These are phyloP conservation scores for Ormia ochracea DNA, from an alignment of 2,888 invertebrate genomes.

Conservation along the genomic window DNA sequence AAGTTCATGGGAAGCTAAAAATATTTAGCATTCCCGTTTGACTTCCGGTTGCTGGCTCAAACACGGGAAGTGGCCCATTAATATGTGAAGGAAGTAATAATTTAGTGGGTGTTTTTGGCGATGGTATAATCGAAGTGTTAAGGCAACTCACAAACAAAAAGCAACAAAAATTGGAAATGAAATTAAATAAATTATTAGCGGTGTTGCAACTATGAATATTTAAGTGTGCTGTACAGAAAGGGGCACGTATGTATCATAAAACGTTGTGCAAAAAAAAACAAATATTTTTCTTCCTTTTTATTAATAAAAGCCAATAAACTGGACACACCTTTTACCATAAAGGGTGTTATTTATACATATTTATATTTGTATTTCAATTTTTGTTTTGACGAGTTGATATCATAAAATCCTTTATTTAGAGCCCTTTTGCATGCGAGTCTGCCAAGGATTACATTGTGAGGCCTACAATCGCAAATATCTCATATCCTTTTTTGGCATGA, in stretches of 20 bases:
- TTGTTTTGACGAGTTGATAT: conserved; percentile 9
- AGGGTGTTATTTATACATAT: too few relatives aligned
- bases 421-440: conserved; percentile 23
- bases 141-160: conserved; percentile 36
- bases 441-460: conserved; percentile 40
- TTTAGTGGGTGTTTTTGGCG: conserved; percentile 58
- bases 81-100: conserved; percentile 35
- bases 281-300: not conserved
- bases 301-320: conserved; percentile 47
- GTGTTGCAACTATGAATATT: not conserved
- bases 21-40: conserved; percentile 37
- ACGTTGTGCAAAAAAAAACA: conserved; percentile 32
- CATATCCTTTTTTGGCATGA: conserved; percentile 28
- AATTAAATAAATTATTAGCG: conserved; percentile 46
- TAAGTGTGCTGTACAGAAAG: not conserved
- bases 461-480: conserved; percentile 53
- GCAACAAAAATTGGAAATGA: conserved; percentile 13
- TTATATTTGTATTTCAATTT: conserved; percentile 10
- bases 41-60: conserved; percentile 51
- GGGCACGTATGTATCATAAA: not conserved
- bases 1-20: not conserved
- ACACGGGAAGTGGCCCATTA: conserved; percentile 42
- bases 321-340: conserved; percentile 50
- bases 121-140: conserved; percentile 43
- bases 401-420: conserved; percentile 21